Evolutionary conservation across 2,797 vertebrate genomes (phyloP), one percentile per base, ranked within the genome.

Genomic region (Sebastes iracundus): DNA sequence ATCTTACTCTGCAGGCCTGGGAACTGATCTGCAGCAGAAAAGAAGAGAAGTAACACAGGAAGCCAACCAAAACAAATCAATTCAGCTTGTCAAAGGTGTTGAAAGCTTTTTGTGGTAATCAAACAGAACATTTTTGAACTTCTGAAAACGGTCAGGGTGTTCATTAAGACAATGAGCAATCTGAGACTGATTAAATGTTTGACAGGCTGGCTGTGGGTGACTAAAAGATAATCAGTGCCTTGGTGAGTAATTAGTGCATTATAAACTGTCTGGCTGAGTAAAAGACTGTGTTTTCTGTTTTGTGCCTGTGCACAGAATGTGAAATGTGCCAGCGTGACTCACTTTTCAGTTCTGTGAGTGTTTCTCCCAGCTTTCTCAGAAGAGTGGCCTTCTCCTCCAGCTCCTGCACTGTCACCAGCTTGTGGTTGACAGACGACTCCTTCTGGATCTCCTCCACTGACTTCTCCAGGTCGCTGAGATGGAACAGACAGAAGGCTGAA

Each of bases 1-100:
- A 99, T 99, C 95, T 99, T 99, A 95, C 98, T 99, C 95, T 99
- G 98, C 90, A 99, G 96, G 85, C 97, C 95, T 7, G 98, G 98
- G 92, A 99, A 99, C 90, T 99, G 98, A 94, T 98, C 98, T 95
- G 91, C 23, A 72, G 63, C 42, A 38, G 58, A 62, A 30, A 82
- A 82, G 53, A 11, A 55, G 32, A 72, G 55, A 27, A 73, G 52
- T 35, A 28, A 72, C n/a, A 53, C 30, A 64, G 6, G n/a, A 42
- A 73, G 30, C 27, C 23, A 70, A 64, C 14, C 20, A 6, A 72
- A 69, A 84, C 61, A 55, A 74, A 81, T 75, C 65, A 59, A 75
- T 73, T 35, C 28, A 2, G 52, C 49, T 70, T 53, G 18, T 62
- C 65, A 38, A 66, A 64, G 63, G 72, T 4, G 8, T 2, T 71